Percentiles rank a stretch among this genome's conserved stretches.
Evolutionary conservation across 2,888 invertebrate species (phyloP).

Genomic region (Ectobius pallidus): DNA sequence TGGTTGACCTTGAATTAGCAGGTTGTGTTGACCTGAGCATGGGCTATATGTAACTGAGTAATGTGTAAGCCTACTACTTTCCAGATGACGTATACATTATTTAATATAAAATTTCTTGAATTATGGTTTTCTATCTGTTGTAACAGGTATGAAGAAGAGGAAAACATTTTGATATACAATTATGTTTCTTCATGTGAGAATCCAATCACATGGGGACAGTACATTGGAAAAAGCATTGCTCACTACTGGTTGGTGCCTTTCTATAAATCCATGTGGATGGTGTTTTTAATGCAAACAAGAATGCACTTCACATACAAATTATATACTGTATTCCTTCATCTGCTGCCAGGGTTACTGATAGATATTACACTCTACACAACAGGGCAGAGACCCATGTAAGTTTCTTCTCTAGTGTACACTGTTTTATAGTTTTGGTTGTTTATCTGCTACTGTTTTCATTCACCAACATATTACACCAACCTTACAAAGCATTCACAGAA

Average conservation of each 20-base stretch:
- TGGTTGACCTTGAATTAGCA: too few species aligned
- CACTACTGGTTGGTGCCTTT: conserved; percentile 49
- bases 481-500: too few species aligned
- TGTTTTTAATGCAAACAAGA: conserved; percentile 54
- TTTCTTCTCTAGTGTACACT: too few species aligned
- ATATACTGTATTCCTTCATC: conserved; percentile 50
- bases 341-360: conserved; percentile 62
- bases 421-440: too few species aligned
- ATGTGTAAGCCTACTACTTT: too few species aligned
- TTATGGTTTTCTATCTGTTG: too few species aligned
- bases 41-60: too few species aligned
- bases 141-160: conserved; percentile 41
- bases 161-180: conserved; percentile 77
- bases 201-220: conserved; percentile 81
- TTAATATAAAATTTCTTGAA: too few species aligned
- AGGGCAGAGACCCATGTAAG: conserved; percentile 56
- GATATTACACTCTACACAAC: conserved; percentile 56
- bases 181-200: conserved; percentile 85
- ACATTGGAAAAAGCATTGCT: conserved; percentile 60
- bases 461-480: too few species aligned
- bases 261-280: conserved; percentile 46
- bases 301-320: conserved; percentile 62
- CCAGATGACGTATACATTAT: too few species aligned
- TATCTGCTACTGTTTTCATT: too few species aligned
- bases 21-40: too few species aligned